Percentiles rank a stretch among this genome's conserved stretches.
Evolutionary conservation across 1,140 invertebrate species (phyloP).

Genomic region (Lanistes nyassanus): DNA sequence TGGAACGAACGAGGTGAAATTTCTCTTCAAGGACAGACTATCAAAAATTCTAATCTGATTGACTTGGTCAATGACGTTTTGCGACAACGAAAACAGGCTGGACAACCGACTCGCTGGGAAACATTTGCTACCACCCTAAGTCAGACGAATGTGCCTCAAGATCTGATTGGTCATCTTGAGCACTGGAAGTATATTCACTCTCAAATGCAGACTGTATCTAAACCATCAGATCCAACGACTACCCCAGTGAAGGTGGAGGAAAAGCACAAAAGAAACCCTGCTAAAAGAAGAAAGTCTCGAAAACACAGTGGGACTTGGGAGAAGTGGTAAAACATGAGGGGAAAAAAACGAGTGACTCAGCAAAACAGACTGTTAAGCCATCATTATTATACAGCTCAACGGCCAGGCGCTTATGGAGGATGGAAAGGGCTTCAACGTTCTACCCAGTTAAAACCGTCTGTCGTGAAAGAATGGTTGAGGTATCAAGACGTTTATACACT

Average conservation of each 20-base stretch:
- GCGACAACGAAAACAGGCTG: slow-evolving; percentile 1
- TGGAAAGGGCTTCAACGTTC: background rate
- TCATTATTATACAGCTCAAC: slow-evolving; percentile 3
- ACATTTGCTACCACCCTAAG: background rate
- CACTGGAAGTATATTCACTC: slow-evolving; percentile 9
- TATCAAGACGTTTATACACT: slow-evolving; percentile 30
- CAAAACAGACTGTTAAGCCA: too few species aligned
- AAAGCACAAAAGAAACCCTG: background rate
- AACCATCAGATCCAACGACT: too few species aligned
- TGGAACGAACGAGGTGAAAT: slow-evolving; percentile 18
- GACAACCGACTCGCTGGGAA: background rate
- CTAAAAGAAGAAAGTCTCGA: too few species aligned
- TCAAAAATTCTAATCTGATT: slow-evolving; percentile 15
- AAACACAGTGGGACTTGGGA: background rate
- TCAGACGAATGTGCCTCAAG: background rate
- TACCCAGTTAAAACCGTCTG: background rate
- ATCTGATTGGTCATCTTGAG: slow-evolving; percentile 13
- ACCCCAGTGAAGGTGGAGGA: too few species aligned
- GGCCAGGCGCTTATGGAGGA: slow-evolving; percentile 16
- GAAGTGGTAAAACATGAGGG: background rate
- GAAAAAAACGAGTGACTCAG: too few species aligned
- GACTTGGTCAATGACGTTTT: slow-evolving; percentile 14
- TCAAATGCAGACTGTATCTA: too few species aligned
- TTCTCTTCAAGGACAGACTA: background rate
- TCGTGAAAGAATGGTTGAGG: slow-evolving; percentile 25